Evolutionary conservation across 2,888 invertebrate species (phyloP), one percentile per base, ranked within the genome.

Genomic region (Slavum lentiscoides): DNA sequence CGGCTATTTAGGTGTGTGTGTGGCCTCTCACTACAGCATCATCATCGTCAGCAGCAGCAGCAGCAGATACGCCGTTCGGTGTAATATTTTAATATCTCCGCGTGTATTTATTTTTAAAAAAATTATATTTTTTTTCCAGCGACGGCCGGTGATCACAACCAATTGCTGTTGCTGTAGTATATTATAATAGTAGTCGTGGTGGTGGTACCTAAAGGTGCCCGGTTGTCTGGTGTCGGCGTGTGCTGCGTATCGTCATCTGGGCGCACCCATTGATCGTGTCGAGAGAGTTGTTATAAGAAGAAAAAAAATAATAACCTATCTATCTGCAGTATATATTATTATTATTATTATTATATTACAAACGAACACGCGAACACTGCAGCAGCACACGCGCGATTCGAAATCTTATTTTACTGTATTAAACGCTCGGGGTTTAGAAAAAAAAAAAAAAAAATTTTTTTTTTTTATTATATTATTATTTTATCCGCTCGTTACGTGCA

Each of bases 221-320:
- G 55, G 72, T 21, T 80, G 80, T 80, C 80, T 80, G 69, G 72
- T 30, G 37, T n/a, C 7, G 43, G 19, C 21, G 37, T 39, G 55
- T 55, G 8, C 37, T 30, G 37, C 39, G 7, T 43, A 7, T 58
- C 77, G 76, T 67, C 69, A 61, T 49, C n/a, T 3, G 69, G 77
- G 62, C 77, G 77, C 77, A 62, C 77, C 80, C 64, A 80, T 66
- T 23, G 66, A 62, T 23, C 43, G 23, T 62, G 7, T 53, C 17
- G 55, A 2, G 55, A 8, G 19, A 19, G 17, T 19, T 3, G 19
- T 59, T 58, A 58, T 39, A 49, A 66, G 76, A 11, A 49, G 15
- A 49, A n/a, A n/a, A 58, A 58, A n/a, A 58, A 55, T 55, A 55
- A 55, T 11, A 19, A 55, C 55, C 5, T 55, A 15, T 55, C 30